Conservation (phyloP, 2,113 vertebrate species). For the Trachemys scripta region DNA sequence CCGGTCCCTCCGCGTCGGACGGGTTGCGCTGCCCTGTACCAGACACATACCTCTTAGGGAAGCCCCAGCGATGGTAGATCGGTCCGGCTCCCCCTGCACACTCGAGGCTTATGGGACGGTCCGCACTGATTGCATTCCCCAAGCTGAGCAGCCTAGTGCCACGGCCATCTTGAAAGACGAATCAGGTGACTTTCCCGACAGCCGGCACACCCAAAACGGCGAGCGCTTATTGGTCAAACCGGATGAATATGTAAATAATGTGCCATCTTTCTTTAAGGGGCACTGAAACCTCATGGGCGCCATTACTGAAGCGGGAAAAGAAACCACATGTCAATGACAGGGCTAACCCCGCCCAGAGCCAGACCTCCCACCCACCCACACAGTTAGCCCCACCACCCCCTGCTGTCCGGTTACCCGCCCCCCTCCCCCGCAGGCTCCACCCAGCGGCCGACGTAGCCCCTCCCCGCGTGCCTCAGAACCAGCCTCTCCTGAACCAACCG, state of each 20-base stretch:
- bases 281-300: background rate
- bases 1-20: background rate
- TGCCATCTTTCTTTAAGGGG: slow-evolving; percentile 62
- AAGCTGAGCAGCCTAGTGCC: fast-evolving
- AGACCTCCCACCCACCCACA: too few species aligned
- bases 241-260: slow-evolving; percentile 25
- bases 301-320: background rate
- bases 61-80: too few species aligned
- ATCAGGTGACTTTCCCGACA: slow-evolving; percentile 32
- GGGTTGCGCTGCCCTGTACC: fast-evolving
- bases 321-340: background rate
- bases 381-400: too few species aligned
- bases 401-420: too few species aligned
- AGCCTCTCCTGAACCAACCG: too few species aligned
- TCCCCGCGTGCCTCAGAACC: too few species aligned
- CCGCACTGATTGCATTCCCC: background rate
- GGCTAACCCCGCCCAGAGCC: background rate
- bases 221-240: slow-evolving; percentile 55
- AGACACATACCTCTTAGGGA: background rate
- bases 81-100: background rate
- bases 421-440: too few species aligned
- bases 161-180: slow-evolving; percentile 44
- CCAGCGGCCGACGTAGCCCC: too few species aligned
- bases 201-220: background rate
- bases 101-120: background rate